These are phyloP conservation scores for Eupithecia dodoneata DNA, from an alignment of 2,888 invertebrate species.

Conservation along the genomic window DNA sequence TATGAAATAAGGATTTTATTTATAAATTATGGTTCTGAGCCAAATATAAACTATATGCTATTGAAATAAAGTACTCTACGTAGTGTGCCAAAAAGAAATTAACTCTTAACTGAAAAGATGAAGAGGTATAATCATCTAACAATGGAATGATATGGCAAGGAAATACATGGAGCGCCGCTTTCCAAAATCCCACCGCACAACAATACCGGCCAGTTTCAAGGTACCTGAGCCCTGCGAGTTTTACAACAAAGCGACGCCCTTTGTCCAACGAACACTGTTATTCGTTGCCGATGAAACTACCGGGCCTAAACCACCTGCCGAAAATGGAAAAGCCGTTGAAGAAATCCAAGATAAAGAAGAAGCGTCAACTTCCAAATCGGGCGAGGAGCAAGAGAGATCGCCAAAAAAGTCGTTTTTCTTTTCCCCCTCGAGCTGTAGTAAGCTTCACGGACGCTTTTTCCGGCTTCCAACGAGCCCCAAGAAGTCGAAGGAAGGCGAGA, in stretches of 20 bases:
- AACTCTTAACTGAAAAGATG: conserved; percentile 17
- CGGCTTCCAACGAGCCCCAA: conserved; percentile 81
- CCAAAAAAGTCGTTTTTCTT: conserved; percentile 83
- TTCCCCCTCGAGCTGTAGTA: conserved; percentile 77
- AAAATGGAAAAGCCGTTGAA: conserved; percentile 46
- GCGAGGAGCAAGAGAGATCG: conserved; percentile 78
- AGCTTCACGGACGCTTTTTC: conserved; percentile 80
- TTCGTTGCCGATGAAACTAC: conserved; percentile 79
- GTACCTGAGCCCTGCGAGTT: conserved; percentile 78
- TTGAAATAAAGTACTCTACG: conserved; percentile 44
- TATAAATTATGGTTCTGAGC: not conserved
- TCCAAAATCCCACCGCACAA: conserved; percentile 76
- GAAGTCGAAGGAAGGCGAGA: conserved; percentile 71
- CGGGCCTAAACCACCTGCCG: conserved; percentile 67
- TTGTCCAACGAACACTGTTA: conserved; percentile 77
- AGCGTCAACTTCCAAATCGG: conserved; percentile 67
- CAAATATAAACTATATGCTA: conserved; percentile 37
- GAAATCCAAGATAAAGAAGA: conserved; percentile 61
- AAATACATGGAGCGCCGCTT: conserved; percentile 83
- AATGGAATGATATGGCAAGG: conserved; percentile 77
- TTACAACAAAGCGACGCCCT: conserved; percentile 81
- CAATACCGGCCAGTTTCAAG: conserved; percentile 79
- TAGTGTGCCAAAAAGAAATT: conserved; percentile 16
- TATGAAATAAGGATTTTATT: not conserved
- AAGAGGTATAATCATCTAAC: conserved; percentile 27